Conservation (phyloP, 2,888 invertebrate genomes). For the Sialis lutaria region DNA sequence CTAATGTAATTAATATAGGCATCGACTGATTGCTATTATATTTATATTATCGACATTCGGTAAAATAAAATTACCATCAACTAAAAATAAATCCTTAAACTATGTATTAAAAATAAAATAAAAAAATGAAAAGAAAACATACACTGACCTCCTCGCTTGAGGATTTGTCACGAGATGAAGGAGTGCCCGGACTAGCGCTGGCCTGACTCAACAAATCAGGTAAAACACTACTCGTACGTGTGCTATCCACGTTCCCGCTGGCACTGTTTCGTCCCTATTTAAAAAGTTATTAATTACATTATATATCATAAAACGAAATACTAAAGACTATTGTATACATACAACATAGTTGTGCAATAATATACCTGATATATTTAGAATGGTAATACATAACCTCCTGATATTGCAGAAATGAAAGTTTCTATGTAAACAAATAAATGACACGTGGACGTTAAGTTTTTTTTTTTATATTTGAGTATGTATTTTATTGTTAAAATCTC, state of each 20-base stretch:
- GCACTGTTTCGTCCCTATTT: conserved; percentile 17
- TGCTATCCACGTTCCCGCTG: conserved; percentile 32
- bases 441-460: too few relatives aligned
- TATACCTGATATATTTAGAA: too few relatives aligned
- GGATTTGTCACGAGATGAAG: conserved; percentile 77
- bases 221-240: conserved; percentile 80
- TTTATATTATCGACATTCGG: not conserved
- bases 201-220: conserved; percentile 90
- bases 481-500: too few relatives aligned
- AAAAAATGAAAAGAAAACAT: not conserved
- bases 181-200: conserved; percentile 61
- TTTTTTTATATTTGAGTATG: too few relatives aligned
- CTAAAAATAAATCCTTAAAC: not conserved
- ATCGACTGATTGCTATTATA: not conserved
- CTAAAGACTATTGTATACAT: too few relatives aligned
- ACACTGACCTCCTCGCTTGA: conserved; percentile 84
- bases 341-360: too few relatives aligned
- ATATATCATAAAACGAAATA: not conserved
- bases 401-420: too few relatives aligned
- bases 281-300: not conserved
- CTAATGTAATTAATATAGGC: not conserved
- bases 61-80: not conserved
- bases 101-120: not conserved
- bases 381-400: too few relatives aligned
- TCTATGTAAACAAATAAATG: too few relatives aligned